A percentile compares a stretch with the other conserved stretches of the same genome.
phyloP scores from a whole-genome alignment of 2,888 invertebrate genomes.

The Limnephilus auricula region DNA sequence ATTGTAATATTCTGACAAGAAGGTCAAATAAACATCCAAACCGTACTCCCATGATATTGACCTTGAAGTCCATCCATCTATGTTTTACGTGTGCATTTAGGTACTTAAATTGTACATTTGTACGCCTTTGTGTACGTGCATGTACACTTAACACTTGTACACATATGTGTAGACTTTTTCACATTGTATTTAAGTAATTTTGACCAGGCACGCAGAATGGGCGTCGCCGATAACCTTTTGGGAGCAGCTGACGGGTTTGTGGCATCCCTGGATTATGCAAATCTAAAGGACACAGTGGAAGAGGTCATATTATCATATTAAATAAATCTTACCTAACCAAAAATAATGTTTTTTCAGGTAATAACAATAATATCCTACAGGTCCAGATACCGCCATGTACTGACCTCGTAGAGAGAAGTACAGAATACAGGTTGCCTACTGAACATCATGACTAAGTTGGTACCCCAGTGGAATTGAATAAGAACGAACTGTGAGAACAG shows the following conservation, averaged over 20 bases:
- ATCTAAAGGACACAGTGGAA: not conserved
- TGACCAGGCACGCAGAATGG: constrained; percentile 11
- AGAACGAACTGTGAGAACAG: not conserved
- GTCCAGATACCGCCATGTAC: not conserved
- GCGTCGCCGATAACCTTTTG: constrained; percentile 22
- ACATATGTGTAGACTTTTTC: not conserved
- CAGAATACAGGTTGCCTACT: not conserved
- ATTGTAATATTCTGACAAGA: not conserved
- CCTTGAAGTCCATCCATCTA: not conserved
- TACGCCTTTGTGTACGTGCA: not conserved
- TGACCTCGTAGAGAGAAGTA: not conserved
- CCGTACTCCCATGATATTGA: not conserved
- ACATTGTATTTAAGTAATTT: constrained; percentile 16
- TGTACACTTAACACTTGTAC: not conserved
- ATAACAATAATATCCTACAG: not conserved
- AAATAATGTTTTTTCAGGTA: not conserved
- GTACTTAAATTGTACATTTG: not conserved
- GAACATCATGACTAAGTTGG: not conserved
- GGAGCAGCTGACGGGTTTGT: not conserved
- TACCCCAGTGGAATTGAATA: not conserved
- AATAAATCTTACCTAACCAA: not conserved
- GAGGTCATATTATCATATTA: not conserved
- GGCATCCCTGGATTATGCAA: constrained; percentile 3
- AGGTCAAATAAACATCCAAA: not conserved
- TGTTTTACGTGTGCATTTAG: not conserved